Evolutionary conservation across 2,888 invertebrate genomes (phyloP).

Genomic region (Drosophila mulleri): DNA sequence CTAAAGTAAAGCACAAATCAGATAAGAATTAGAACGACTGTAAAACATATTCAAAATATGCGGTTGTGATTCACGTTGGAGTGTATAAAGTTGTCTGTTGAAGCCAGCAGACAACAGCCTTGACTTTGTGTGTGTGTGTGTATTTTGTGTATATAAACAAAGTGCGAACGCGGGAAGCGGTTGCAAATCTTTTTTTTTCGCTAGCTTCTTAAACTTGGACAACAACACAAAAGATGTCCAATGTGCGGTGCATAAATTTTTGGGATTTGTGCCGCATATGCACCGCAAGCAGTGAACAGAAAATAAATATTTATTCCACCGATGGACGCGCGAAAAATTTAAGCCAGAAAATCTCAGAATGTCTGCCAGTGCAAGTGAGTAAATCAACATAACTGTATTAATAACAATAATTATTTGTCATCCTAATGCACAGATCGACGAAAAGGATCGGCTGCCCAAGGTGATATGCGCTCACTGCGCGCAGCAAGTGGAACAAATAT

Average conservation of each 20-base stretch:
- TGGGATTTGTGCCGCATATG: constrained; percentile 90
- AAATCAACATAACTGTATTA: not conserved
- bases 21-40: not conserved
- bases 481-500: constrained; percentile 87
- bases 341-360: constrained; percentile 88
- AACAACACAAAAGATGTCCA: constrained; percentile 86
- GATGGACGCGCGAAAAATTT: constrained; percentile 89
- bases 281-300: constrained; percentile 88
- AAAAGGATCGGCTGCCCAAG: constrained; percentile 89
- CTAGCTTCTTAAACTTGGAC: not conserved
- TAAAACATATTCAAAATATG: constrained; percentile 20
- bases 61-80: constrained; percentile 18
- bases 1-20: constrained; percentile 12
- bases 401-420: not conserved
- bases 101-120: constrained; percentile 53
- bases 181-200: constrained; percentile 12
- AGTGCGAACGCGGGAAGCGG: constrained; percentile 46
- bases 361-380: constrained; percentile 88
- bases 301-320: constrained; percentile 89
- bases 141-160: constrained; percentile 59
- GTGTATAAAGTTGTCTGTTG: constrained; percentile 20
- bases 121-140: constrained; percentile 24
- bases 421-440: constrained; percentile 86
- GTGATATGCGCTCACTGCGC: constrained; percentile 89
- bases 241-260: constrained; percentile 89